Evolutionary conservation across 1,140 invertebrate genomes (phyloP).

Genomic region (Drosophila sp.): DNA sequence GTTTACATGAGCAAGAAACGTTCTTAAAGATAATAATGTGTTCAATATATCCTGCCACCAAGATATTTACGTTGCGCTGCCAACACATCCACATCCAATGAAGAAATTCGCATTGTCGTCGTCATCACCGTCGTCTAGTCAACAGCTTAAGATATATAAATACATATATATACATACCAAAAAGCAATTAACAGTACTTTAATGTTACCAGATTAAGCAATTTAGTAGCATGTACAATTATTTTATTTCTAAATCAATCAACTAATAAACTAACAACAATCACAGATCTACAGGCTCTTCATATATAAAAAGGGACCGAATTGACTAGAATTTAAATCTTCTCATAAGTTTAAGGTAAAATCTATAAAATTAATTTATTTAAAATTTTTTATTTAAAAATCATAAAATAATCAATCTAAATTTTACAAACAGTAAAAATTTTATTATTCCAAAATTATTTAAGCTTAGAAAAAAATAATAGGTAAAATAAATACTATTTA

Average conservation of each 20-base stretch:
- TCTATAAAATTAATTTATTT: no score
- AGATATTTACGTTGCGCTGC: constrained; percentile 63
- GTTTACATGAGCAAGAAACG: constrained; percentile 80
- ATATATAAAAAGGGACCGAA: neutral
- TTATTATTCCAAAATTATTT: no score
- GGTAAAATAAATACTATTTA: no score
- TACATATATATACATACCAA: constrained; percentile 38
- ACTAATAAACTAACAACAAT: constrained; percentile 73
- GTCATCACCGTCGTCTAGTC: constrained; percentile 62
- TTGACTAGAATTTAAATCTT: no score
- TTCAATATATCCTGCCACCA: constrained; percentile 70
- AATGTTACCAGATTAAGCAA: constrained; percentile 77
- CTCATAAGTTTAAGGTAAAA: no score
- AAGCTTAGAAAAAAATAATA: no score
- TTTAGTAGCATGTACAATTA: constrained; percentile 71
- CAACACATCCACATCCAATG: constrained; percentile 48
- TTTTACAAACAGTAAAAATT: no score
- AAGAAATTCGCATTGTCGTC: constrained; percentile 45
- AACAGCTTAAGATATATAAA: constrained; percentile 65
- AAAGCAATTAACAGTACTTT: constrained; percentile 74
- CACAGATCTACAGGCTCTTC: constrained; percentile 10
- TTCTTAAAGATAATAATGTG: constrained; percentile 53
- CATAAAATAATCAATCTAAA: no score
- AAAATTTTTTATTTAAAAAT: no score
- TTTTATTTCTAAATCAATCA: constrained; percentile 72